phyloP scores from a whole-genome alignment of 2,113 vertebrate species.

The Dromas ardeola region DNA sequence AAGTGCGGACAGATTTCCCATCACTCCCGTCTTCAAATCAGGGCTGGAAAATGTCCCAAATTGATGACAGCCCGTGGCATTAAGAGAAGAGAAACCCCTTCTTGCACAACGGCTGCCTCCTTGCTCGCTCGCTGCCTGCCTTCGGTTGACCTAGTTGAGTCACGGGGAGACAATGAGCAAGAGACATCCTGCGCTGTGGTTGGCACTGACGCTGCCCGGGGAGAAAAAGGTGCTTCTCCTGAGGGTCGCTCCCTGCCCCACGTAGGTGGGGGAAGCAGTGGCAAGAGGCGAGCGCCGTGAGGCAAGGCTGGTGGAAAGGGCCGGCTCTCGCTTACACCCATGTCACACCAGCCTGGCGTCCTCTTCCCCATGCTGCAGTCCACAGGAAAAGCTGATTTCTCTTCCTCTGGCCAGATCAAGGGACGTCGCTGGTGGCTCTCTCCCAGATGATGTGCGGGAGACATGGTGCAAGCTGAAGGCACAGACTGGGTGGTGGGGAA shows the following conservation, averaged over 20 bases:
- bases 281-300: rapidly evolving
- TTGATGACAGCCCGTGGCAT: not conserved
- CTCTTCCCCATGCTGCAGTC: not conserved
- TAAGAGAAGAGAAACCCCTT: not conserved
- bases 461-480: not conserved
- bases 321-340: rapidly evolving
- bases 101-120: not conserved
- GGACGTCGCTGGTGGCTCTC: rapidly evolving
- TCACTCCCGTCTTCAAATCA: rapidly evolving
- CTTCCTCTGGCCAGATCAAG: not conserved
- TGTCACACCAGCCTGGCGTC: not conserved
- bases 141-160: constrained; percentile 64
- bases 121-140: not conserved
- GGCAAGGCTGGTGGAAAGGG: not conserved
- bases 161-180: not conserved
- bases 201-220: not conserved
- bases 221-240: not conserved
- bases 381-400: not conserved
- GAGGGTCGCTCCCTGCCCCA: not conserved
- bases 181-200: constrained; percentile 34
- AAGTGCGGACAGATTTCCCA: not conserved
- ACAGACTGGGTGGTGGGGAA: not conserved
- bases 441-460: not conserved
- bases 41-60: not conserved
- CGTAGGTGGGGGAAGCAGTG: rapidly evolving